Evolutionary conservation across 2,888 invertebrate species (phyloP).

Genomic region (Idaea biselata): DNA sequence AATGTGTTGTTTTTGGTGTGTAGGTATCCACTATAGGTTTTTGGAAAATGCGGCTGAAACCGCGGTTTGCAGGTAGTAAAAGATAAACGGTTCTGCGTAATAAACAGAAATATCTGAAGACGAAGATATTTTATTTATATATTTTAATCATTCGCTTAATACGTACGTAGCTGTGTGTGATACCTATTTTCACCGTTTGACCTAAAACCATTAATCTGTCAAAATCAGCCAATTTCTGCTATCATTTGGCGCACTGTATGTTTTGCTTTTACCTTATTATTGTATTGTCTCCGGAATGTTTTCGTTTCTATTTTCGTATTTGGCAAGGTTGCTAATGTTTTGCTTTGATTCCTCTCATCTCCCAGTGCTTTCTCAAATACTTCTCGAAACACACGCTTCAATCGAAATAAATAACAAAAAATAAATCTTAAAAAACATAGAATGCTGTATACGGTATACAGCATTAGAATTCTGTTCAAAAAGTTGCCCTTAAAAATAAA

Average conservation of each 20-base stretch:
- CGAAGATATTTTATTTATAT: too few species aligned
- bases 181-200: too few species aligned
- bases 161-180: too few species aligned
- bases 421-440: slow-evolving; percentile 36
- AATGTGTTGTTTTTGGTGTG: too few species aligned
- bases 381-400: slow-evolving; percentile 30
- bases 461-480: slow-evolving; percentile 51
- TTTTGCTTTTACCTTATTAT: slow-evolving; percentile 8
- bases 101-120: too few species aligned
- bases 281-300: slow-evolving; percentile 10
- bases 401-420: slow-evolving; percentile 28
- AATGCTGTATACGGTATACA: slow-evolving; percentile 68
- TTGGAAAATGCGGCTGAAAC: too few species aligned
- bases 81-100: too few species aligned
- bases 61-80: too few species aligned
- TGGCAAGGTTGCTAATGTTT: slow-evolving; percentile 52
- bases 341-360: slow-evolving; percentile 37
- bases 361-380: slow-evolving; percentile 41
- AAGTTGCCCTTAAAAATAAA: slow-evolving; percentile 57
- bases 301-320: slow-evolving; percentile 48
- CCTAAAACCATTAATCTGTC: not conserved
- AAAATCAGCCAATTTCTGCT: not conserved
- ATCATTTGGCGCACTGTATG: not conserved
- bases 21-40: too few species aligned
- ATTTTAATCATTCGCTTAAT: too few species aligned